Base-by-base conservation (phyloP, 1,140 invertebrate species). In the Tetramorium simillimum region DNA sequence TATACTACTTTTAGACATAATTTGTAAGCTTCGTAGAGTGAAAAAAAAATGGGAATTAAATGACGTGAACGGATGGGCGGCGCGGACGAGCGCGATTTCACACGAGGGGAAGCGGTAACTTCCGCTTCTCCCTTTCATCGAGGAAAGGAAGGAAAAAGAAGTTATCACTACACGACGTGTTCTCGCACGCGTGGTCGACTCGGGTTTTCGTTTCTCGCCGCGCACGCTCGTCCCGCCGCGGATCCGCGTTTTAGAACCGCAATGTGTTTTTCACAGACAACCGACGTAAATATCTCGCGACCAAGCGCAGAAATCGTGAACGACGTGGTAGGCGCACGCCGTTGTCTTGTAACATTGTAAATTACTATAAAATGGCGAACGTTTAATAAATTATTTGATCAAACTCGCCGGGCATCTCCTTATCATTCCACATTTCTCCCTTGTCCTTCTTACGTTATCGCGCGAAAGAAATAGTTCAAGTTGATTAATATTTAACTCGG, bases 381-480 rank as follows among this genome's bases (percentile, higher is more conserved):
- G 86, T 93, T 92, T 91, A 92, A 93, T 93, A 93, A 93, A 93
- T 92, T 91, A 90, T 92, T 93, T 92, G 89, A 93, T 92, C 88
- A 92, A 89, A 77, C 16, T 84, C 53, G 21, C 5, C 9, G 43
- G 18, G 1, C 18, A n/a, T 70, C 10, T 81, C 18, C 14, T 70
- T 69, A 70, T 40, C 18, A 9, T 10, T 0, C 53, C 3, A 3
- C 37, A 24, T 56, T 56, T 37, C 12, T 14, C 3, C 37, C 7
- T n/a, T 24, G 5, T 24, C 24, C 14, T 43, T 24, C 43, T 5
- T 7, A 2, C 18, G 21, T 33, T 75, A 56, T 75, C 40, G 6
- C 12, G 12, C n/a, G 2, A 24, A 28, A 69, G n/a, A 49, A 49
- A 18, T 49, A 12, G 12, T 0, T 5, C 21, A 49, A 46, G n/a